Conservation (phyloP, 2,888 invertebrate species). For the Parelbella ahira region DNA sequence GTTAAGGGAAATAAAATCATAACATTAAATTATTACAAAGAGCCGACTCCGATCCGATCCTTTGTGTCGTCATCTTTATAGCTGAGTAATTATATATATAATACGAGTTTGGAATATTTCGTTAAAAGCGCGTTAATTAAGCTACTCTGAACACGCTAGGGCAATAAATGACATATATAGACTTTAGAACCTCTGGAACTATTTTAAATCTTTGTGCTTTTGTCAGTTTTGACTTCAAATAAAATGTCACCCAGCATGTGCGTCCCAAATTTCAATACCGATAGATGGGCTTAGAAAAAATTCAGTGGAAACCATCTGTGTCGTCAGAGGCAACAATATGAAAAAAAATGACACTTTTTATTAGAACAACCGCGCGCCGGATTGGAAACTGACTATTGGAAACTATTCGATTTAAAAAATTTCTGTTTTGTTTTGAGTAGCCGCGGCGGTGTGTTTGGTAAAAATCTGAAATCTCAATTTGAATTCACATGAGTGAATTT, state of each 20-base stretch:
- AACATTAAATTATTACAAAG: background rate
- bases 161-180: too few relatives aligned
- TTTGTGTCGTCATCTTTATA: background rate
- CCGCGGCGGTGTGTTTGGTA: background rate
- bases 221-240: too few relatives aligned
- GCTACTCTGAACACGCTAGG: too few relatives aligned
- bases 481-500: too few relatives aligned
- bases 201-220: too few relatives aligned
- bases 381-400: constrained; percentile 18
- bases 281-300: too few relatives aligned
- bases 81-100: too few relatives aligned
- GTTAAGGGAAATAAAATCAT: background rate
- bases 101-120: background rate
- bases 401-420: constrained; percentile 18
- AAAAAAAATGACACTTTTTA: constrained; percentile 13
- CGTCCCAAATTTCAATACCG: too few relatives aligned
- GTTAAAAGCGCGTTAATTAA: background rate
- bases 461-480: background rate
- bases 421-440: constrained; percentile 16
- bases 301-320: too few relatives aligned
- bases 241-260: too few relatives aligned
- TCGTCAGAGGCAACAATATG: too few relatives aligned
- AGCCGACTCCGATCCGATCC: background rate
- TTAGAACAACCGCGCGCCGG: constrained; percentile 11
- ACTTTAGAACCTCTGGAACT: too few relatives aligned